phyloP scores from a whole-genome alignment of 2,888 invertebrate genomes.

The Acrobeloides nanus region DNA sequence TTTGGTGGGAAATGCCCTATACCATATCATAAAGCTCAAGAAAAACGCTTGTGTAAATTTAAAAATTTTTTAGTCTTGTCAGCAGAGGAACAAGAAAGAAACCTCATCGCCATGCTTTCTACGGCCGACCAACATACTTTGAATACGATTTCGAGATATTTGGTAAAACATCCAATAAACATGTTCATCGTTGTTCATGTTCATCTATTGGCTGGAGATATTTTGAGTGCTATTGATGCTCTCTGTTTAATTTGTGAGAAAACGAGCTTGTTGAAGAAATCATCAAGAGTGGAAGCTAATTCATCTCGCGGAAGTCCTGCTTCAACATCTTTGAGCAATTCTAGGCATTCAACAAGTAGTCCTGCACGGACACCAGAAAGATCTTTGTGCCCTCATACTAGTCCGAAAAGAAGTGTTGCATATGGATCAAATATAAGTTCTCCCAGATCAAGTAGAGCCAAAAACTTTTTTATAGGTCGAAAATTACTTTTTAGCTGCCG shows the following conservation, averaged over 20 bases:
- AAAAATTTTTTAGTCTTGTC: too few relatives aligned
- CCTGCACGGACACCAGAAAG: neutral
- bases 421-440: conserved; percentile 5
- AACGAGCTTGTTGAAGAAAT: neutral
- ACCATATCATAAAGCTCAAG: too few relatives aligned
- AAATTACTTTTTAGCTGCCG: neutral
- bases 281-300: neutral
- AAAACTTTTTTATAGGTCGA: neutral
- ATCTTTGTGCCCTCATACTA: neutral
- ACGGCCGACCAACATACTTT: conserved; percentile 18
- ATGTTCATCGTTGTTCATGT: conserved; percentile 8
- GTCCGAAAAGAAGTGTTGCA: conserved; percentile 2
- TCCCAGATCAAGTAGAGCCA: neutral
- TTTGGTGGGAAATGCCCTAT: too few relatives aligned
- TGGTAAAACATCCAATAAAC: conserved; percentile 15
- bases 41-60: too few relatives aligned
- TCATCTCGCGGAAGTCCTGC: neutral
- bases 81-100: too few relatives aligned
- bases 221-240: conserved; percentile 11
- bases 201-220: conserved; percentile 12
- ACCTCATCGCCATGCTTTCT: conserved; percentile 1
- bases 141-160: conserved; percentile 17
- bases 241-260: conserved; percentile 6
- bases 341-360: too few relatives aligned
- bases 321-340: too few relatives aligned